Conservation (phyloP, 2,888 invertebrate species). For the Pyrocoelia pectoralis region DNA sequence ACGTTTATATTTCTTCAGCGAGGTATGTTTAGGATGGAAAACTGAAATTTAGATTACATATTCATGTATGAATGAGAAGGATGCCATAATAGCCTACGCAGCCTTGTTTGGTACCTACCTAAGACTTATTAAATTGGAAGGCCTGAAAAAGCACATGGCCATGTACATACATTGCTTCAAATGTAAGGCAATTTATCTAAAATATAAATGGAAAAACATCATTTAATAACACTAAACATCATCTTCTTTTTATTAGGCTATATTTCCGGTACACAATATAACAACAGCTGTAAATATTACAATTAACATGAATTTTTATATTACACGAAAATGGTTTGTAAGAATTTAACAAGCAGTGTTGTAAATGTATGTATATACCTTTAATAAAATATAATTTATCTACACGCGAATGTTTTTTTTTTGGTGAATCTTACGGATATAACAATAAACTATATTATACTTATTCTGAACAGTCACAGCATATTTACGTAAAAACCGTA, state of each 20-base stretch:
- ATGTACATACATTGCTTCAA: too few species aligned
- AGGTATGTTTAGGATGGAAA: too few species aligned
- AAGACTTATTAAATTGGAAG: too few species aligned
- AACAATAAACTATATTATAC: conserved; percentile 4
- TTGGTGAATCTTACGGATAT: conserved; percentile 15
- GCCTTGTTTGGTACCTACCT: too few species aligned
- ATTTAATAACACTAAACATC: not conserved
- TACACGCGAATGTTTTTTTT: conserved; percentile 27
- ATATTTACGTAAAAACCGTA: conserved; percentile 6
- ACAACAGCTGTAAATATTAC: conserved; percentile 36
- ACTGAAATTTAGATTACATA: too few species aligned
- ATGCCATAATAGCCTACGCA: too few species aligned
- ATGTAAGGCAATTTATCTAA: too few species aligned
- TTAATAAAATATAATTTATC: conserved; percentile 36
- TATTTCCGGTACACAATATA: conserved; percentile 35
- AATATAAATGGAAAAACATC: not conserved
- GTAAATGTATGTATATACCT: conserved; percentile 26
- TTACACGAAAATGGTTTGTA: conserved; percentile 31
- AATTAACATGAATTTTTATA: conserved; percentile 32
- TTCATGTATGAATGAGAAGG: too few species aligned
- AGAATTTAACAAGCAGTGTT: conserved; percentile 21
- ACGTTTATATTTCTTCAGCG: too few species aligned
- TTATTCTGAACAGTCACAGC: conserved; percentile 20
- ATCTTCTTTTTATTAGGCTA: conserved; percentile 27
- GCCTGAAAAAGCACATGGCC: too few species aligned